A percentile compares a stretch with the other conserved stretches of the same genome.
These are phyloP conservation scores for Lophius americanus DNA, from an alignment of 2,797 vertebrate species.

Conservation along the genomic window DNA sequence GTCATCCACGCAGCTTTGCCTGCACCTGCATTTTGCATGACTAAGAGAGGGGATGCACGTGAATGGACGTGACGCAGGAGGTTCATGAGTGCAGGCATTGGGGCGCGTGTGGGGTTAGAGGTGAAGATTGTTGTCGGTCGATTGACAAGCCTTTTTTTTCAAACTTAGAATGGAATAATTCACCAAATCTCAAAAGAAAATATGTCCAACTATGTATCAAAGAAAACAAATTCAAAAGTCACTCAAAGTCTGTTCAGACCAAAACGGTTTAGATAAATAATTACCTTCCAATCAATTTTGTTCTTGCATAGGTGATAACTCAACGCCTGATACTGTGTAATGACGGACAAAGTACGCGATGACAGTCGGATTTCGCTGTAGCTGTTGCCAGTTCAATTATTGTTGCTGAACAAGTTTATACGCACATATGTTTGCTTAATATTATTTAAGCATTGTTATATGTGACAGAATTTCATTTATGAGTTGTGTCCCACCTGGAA, in stretches of 20 bases:
- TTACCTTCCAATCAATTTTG: slow-evolving; percentile 54
- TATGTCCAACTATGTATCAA: no score
- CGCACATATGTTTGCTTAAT: rapidly evolving
- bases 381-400: slow-evolving; percentile 28
- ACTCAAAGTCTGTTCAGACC: not conserved
- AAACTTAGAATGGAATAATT: not conserved
- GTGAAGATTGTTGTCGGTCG: no score
- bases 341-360: slow-evolving; percentile 14
- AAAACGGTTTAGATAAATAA: slow-evolving; percentile 1
- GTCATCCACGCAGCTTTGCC: no score
- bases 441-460: rapidly evolving
- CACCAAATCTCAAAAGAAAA: not conserved
- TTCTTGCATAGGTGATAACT: slow-evolving; percentile 12
- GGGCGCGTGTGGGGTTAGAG: no score
- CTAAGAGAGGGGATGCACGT: no score
- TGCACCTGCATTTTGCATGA: no score
- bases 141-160: no score
- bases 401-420: not conserved
- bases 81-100: no score
- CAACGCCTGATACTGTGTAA: not conserved
- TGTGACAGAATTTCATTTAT: rapidly evolving
- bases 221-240: not conserved
- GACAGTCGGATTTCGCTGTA: not conserved
- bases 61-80: no score
- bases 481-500: rapidly evolving